Evolutionary conservation across 2,797 vertebrate species (phyloP).

Genomic region (Xenentodon cancila): DNA sequence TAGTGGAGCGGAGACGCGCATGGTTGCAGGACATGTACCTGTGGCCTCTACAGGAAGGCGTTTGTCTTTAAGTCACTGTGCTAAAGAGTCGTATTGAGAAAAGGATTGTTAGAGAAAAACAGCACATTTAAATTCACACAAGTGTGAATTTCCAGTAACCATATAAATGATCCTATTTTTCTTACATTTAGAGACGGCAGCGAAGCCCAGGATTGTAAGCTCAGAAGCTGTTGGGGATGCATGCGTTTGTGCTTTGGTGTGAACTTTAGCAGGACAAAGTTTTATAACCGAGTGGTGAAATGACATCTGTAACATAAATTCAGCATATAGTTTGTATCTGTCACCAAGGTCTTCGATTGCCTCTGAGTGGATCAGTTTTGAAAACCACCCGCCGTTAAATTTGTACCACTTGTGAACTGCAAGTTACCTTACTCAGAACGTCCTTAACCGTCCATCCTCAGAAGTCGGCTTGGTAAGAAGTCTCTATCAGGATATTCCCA

Average conservation of each 20-base stretch:
- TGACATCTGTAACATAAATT: constrained; percentile 5
- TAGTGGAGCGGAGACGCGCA: constrained; percentile 1
- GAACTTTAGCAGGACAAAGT: neutral
- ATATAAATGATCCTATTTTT: constrained; percentile 2
- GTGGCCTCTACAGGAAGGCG: constrained; percentile 25
- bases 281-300: constrained; percentile 1
- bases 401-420: constrained; percentile 24
- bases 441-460: constrained; percentile 67
- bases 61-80: constrained; percentile 15
- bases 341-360: constrained; percentile 5
- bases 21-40: constrained; percentile 27
- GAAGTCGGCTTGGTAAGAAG: constrained; percentile 34
- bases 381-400: constrained; percentile 33
- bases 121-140: constrained; percentile 35
- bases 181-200: neutral
- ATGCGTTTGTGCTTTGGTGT: constrained; percentile 6
- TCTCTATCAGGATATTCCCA: constrained; percentile 53
- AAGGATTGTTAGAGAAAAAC: constrained; percentile 13
- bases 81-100: constrained; percentile 5
- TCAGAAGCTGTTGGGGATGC: constrained; percentile 6
- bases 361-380: constrained; percentile 22
- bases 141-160: constrained; percentile 22
- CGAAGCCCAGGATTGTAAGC: neutral
- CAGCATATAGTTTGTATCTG: neutral
- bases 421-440: constrained; percentile 22